Evolutionary conservation across 1,140 invertebrate genomes (phyloP), one percentile per base, ranked within the genome.

Genomic region (Eriosoma lanigerum): DNA sequence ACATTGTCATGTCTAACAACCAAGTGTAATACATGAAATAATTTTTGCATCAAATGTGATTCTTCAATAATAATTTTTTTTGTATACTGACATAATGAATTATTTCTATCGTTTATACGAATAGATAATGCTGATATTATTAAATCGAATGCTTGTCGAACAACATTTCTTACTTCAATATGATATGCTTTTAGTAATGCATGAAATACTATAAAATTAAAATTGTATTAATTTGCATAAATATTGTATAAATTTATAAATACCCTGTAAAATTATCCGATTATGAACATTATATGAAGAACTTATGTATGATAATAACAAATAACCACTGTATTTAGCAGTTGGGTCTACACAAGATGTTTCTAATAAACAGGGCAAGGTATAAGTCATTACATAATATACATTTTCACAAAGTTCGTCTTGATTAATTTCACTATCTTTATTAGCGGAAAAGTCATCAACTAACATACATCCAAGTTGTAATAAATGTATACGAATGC

Each of bases 11-110:
- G 97, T 17, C 96, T 89, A 8, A 98, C 96, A 32, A 99, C 93
- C 0, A 99, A 87, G 86, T 97, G 97, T 76, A 99, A 87, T 82
- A 99, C 97, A 85, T 99, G 97, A 81, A 96, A 96, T 3, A 99
- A 86, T 85, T 98, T 96, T 82, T 95, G 94, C 87, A 97, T 93
- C 0, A 94, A 95, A 86, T 98, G 96, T 0, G 96, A 96, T 86
- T 99, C 97, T 85, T 99, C 98, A 0, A 98, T 93, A 44, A 99
- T 96, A 46, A 98, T 98, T 87, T 99, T 99, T 86, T 98, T 99
- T 1, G 97, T 98, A 95, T 96, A 98, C 84, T 98, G 95, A 0
- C 95, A 96, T 4, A 99, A 86, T 94, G 98, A 97, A 5, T 92
- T 95, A 86, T 98, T 96, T 15, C 96, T 97, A 87, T 99, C 95